Base-by-base conservation (phyloP, 2,113 vertebrate species). In the Malurus elegans region DNA sequence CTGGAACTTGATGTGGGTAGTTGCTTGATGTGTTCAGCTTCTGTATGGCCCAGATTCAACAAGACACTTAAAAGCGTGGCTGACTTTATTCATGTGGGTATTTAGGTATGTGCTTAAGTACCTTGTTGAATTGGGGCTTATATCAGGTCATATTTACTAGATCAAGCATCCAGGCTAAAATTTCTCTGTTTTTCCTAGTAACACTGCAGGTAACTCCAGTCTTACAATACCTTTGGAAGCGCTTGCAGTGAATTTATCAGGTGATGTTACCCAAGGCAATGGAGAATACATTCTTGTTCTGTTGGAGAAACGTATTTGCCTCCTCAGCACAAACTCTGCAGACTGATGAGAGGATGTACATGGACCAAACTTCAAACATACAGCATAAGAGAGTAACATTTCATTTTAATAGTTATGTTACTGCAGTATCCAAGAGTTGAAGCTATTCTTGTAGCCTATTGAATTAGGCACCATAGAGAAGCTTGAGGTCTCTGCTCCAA, bases 1-100 rank as follows among this genome's bases (percentile, higher is more conserved):
- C 8, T 6, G 66, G 81, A 95, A 94, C 50, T 94, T 67, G n/a
- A 40, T 90, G 74, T 93, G 93, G 90, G 84, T 82, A 90, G 78
- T 76, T 92, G n/a, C 81, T 91, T 91, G 81, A 94, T 94, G 66
- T 66, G 47, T 82, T 95, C 79, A 86, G 92, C 94, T 96, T 92
- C 93, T 96, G 94, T 96, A 79, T 95, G 93, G 90, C 94, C 75
- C 62, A 53, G 64, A 60, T 97, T 95, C 95, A 96, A 87, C 31
- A 56, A 84, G 91, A 91, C 73, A 87, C 61, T 97, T 90, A 95
- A 74, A 95, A 93, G 69, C 6, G 25, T 64, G 80, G 86, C 92
- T 97, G 79, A 74, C 67, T 95, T 92, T 92, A 94, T 90, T 94
- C 92, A 78, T 82, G 56, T 78, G 96, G 60, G 90, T 92, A 78